Evolutionary conservation across 2,797 vertebrate species (phyloP), one percentile per base, ranked within the genome.

Genomic region (Alfaro cultratus): DNA sequence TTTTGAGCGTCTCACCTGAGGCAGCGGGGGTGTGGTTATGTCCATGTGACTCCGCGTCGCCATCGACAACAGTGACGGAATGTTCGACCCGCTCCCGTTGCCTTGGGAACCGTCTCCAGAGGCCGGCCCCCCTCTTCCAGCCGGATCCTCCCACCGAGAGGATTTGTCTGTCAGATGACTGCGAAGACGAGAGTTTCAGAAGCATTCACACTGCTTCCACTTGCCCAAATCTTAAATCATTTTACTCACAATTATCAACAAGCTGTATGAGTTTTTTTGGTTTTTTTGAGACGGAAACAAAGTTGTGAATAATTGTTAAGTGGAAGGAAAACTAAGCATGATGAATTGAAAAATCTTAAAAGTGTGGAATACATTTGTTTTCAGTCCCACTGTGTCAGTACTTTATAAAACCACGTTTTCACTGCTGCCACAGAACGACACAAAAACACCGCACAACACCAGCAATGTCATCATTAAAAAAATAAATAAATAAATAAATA

Each of bases 41-140:
- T 98, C 97, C 96, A 98, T 97, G 94, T 98, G 97, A 95, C 96
- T 98, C 80, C 97, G 96, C 1, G 97, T 98, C 84, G 97, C 97
- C 97, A 98, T 96, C 89, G 97, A 98, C 76, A 98, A 95, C 92
- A 98, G 93, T 81, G 97, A 98, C 55, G 97, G 97, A 94, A 98
- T 98, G 90, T 96, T 96, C 68, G 96, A 94, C 77, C 95, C 91
- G 77, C 94, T 96, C 74, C 96, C 95, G 62, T 97, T 97, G 83
- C 96, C 95, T 79, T 97, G 95, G 90, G 94, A 94, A 89, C 94
- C 89, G 15, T 96, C 94, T 79, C 95, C 93, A 81, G 95, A 94
- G 93, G 89, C 87, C 0, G 91, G 94, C 82, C 86, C 92, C 80
- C 92, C 95, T 90, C 93, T 95, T 87, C 91, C 95, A 89, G 91